Evolutionary conservation across 2,113 vertebrate species (phyloP), one percentile per base, ranked within the genome.

Genomic region (Prochilodus magdalenae): DNA sequence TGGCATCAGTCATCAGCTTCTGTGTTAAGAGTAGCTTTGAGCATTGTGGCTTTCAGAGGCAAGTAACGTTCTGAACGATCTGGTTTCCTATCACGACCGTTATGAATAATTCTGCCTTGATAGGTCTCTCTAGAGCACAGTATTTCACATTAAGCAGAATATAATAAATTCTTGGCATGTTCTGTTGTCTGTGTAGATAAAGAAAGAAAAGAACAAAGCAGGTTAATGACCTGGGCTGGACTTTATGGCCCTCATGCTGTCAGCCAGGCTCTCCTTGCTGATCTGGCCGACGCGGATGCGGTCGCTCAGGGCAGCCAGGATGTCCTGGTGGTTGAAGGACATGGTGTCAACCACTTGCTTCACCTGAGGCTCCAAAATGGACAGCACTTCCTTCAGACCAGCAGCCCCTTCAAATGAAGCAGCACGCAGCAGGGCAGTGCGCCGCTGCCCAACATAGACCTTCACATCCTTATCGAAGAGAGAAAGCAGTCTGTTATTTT

Each of bases 201-300:
- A 47, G 67, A 44, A 71, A 47, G 3, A 84, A 30, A 57, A 59
- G 29, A 73, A 8, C 1, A 30, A 20, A 40, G 4, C 3, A 22
- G 70, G 82, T 26, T 62, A 63, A 88, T 79, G 88, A 98, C 98
- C 98, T 81, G 96, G 94, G 84, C 98, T 99, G 91, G 97, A 98
- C 85, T 99, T 99, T 85, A 98, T 95, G 55, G 95, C 89, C 40
- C 96, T 94, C 91, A 97, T 96, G 22, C 94, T 95, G 13, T 96
- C 96, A 0, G 92, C 93, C 53, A 93, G 90, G 86, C 89, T 92
- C 77, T 93, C 93, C 74, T 87, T 92, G 87, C 92, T 90, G n/a
- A 93, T 91, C 18, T 93, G 95, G 53, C 92, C 88, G 0, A 94
- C 83, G 0, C 96, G 95, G 44, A 96, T 91, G 0, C 96, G 92